These are phyloP conservation scores for Chalcosyrphus nemorum DNA, from an alignment of 2,888 invertebrate species.

Conservation along the genomic window DNA sequence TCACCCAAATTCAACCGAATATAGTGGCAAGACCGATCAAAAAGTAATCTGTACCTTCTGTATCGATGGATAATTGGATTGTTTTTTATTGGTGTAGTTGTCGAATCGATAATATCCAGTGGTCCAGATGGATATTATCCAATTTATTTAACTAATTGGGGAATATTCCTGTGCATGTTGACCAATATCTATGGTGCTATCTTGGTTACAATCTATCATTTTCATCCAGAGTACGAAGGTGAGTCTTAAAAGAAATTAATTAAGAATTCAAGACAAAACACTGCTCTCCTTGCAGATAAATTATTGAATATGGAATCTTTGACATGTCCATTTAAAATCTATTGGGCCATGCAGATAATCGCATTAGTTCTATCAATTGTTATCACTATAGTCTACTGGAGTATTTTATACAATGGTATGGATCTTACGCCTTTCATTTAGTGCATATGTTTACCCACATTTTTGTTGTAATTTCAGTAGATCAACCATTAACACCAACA, in stretches of 20 bases:
- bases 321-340: conserved; percentile 83
- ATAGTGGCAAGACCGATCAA: conserved; percentile 81
- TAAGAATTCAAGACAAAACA: too few relatives aligned
- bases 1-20: background rate
- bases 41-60: conserved; percentile 79
- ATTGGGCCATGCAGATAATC: conserved; percentile 88
- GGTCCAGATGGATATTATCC: conserved; percentile 77
- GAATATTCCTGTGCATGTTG: conserved; percentile 80
- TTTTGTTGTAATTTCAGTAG: too few relatives aligned
- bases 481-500: conserved; percentile 85
- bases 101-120: conserved; percentile 77
- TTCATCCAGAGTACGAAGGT: conserved; percentile 81
- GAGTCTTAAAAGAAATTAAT: conserved; percentile 42
- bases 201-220: conserved; percentile 80
- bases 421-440: too few relatives aligned
- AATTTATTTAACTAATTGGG: conserved; percentile 82
- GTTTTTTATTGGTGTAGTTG: conserved; percentile 79
- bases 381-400: conserved; percentile 90
- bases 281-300: conserved; percentile 77
- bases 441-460: background rate
- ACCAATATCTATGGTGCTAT: conserved; percentile 79
- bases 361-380: conserved; percentile 87
- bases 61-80: conserved; percentile 80
- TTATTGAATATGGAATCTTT: conserved; percentile 78
- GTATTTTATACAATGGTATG: conserved; percentile 79